phyloP scores from a whole-genome alignment of 2,888 invertebrate genomes.

The Serripes groenlandicus region DNA sequence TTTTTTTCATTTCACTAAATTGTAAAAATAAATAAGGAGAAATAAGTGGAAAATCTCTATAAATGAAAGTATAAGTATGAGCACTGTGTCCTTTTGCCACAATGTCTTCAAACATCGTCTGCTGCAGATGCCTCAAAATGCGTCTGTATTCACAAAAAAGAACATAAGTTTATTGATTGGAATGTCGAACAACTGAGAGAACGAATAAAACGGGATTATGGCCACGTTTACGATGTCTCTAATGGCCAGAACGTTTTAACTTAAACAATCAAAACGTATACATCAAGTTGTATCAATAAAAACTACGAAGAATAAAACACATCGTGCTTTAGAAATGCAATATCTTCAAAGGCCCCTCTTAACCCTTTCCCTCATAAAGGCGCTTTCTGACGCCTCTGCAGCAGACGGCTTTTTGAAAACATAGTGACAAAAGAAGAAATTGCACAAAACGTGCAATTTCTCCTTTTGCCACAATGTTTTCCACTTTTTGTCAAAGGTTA shows the following conservation, averaged over 20 bases:
- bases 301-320: too few species aligned
- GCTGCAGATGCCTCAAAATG: background rate
- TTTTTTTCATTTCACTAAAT: background rate
- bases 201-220: conserved; percentile 1
- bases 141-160: background rate
- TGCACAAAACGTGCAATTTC: background rate
- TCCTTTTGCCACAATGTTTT: too few species aligned
- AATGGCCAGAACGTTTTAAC: conserved; percentile 1
- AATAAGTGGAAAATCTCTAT: too few species aligned
- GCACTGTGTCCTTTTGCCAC: background rate
- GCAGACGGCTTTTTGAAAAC: background rate
- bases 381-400: background rate
- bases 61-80: too few species aligned
- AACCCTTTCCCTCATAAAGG: background rate
- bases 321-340: too few species aligned
- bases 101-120: background rate
- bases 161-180: too few species aligned
- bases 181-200: background rate
- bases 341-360: background rate
- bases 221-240: background rate
- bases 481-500: too few species aligned
- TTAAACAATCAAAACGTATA: background rate
- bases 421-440: background rate
- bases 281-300: background rate
- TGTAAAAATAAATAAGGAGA: too few species aligned